Percentiles rank a stretch among this genome's conserved stretches.
Evolutionary conservation across 2,888 invertebrate species (phyloP).

Genomic region (Trilocha varians): DNA sequence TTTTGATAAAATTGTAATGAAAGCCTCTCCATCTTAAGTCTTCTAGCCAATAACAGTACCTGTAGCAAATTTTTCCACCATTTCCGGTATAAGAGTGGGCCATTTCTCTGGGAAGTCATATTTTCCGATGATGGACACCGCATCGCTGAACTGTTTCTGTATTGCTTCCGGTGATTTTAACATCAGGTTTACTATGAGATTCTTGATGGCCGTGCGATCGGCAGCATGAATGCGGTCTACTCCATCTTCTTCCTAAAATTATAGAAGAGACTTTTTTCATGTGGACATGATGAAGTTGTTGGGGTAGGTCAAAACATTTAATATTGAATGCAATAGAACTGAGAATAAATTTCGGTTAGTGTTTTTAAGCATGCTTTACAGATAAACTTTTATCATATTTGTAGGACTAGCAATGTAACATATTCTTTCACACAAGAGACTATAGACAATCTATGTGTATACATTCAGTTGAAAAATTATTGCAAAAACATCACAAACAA

Average conservation of each 20-base stretch:
- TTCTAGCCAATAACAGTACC: no score
- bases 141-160: constrained; percentile 95
- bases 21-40: not conserved
- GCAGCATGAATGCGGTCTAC: constrained; percentile 84
- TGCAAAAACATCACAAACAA: no score
- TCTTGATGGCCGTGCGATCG: constrained; percentile 87
- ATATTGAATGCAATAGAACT: no score
- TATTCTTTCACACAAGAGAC: no score
- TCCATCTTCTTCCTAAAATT: constrained; percentile 78
- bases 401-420: no score
- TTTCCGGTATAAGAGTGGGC: constrained; percentile 93
- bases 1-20: not conserved
- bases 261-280: not conserved
- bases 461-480: no score
- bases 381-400: no score
- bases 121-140: constrained; percentile 96
- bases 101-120: constrained; percentile 98
- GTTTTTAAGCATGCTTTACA: no score
- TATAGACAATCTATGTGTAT: no score
- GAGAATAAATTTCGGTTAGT: no score
- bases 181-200: constrained; percentile 92
- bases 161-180: constrained; percentile 90
- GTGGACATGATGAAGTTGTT: no score
- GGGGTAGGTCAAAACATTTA: no score
- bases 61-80: constrained; percentile 92